Base-by-base conservation (phyloP, 2,888 invertebrate species). In the Heliconius erato region DNA sequence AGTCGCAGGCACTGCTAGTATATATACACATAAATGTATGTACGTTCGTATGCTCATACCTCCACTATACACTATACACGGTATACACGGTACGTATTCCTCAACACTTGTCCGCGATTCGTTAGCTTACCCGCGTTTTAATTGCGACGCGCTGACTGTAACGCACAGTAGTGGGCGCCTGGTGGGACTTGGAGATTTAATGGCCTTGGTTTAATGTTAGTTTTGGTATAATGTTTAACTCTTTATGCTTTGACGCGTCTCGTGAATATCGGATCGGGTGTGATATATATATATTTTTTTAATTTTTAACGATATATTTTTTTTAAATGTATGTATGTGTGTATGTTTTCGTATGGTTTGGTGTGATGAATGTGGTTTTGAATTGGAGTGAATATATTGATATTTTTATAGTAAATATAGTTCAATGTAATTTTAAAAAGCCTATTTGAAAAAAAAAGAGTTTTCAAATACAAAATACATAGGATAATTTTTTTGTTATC, bases 41-140 rank as follows among this genome's bases (percentile, higher is more conserved):
- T 59, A 59, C 59, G 59, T 59, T 59, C 32, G 32, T 59, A 28
- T 23, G 35, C 11, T 3, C 11, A 14, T 71, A 74, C 19, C n/a
- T 35, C 0, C 35, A 40, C 40, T 40, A 40, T 40, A 40, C 40
- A 40, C 40, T 65, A 35, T n/a, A 65, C 40, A 65, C 65, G 44
- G 65, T 49, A 28, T 28, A 28, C 28, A 28, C 67, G 67, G 11
- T 65, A 63, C 59, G 54, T 49, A 69, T 26, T 54, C 35, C 71
- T 74, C 71, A 80, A 72, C 77, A 81, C 81, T 81, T 68, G 59
- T 81, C 77, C n/a, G 80, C 71, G 65, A 82, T 78, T 83, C 83
- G 83, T 83, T 83, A 83, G 83, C 79, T 71, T 54, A 40, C 19
- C 54, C 9, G 7, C 63, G 78, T 83, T 83, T 83, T 83, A 83